phyloP scores from a whole-genome alignment of 2,797 vertebrate species.

The Merluccius polli region DNA sequence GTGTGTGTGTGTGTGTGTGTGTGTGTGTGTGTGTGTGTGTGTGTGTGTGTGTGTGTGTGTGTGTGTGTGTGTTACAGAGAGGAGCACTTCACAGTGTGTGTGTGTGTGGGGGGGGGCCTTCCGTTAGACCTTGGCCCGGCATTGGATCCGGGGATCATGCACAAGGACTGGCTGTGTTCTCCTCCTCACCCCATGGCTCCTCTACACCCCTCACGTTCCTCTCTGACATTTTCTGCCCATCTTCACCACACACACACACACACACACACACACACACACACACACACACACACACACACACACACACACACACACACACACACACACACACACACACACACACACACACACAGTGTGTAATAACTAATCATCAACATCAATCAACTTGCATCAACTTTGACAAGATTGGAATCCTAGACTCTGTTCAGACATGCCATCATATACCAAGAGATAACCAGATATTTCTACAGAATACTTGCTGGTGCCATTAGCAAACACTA shows the following conservation, averaged over 20 bases:
- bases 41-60: background rate
- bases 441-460: background rate
- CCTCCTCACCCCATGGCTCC: slow-evolving; percentile 39
- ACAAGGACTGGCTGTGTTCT: slow-evolving; percentile 22
- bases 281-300: slow-evolving; percentile 9
- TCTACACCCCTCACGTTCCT: slow-evolving; percentile 36
- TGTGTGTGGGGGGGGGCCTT: slow-evolving; percentile 41
- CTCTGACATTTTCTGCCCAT: background rate
- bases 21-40: slow-evolving; percentile 18
- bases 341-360: slow-evolving; percentile 11
- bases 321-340: slow-evolving; percentile 13
- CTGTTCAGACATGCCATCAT: background rate
- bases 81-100: slow-evolving; percentile 36
- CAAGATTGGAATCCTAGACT: background rate
- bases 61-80: background rate
- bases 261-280: background rate
- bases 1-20: slow-evolving; percentile 7
- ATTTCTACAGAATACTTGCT: background rate
- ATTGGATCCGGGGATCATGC: slow-evolving; percentile 15
- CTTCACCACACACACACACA: background rate
- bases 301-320: slow-evolving; percentile 5
- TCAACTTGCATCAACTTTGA: background rate
- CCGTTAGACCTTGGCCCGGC: slow-evolving; percentile 47
- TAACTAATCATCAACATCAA: background rate
- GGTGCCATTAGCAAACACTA: too few species aligned